phyloP scores from a whole-genome alignment of 2,113 vertebrate genomes.

The Notiomystis cincta region DNA sequence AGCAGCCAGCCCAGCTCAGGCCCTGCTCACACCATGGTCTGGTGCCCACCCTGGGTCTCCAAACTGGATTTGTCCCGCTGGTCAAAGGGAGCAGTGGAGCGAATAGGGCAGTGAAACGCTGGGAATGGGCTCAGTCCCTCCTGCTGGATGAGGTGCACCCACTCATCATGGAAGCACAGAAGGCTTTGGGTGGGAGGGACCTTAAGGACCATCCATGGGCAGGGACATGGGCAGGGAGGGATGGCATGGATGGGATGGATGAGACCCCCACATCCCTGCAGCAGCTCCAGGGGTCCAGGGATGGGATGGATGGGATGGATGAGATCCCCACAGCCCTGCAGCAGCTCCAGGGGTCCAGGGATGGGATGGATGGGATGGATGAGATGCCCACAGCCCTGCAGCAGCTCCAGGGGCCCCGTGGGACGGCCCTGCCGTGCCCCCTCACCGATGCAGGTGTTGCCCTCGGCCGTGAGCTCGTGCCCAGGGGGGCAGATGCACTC shows the following conservation, averaged over 20 bases:
- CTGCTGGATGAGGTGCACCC: not conserved
- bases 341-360: not conserved
- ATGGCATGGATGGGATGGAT: rapidly evolving
- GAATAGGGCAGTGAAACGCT: not conserved
- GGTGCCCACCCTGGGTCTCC: not conserved
- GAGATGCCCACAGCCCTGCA: rapidly evolving
- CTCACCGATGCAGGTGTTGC: slow-evolving; percentile 84
- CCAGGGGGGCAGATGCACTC: slow-evolving; percentile 87
- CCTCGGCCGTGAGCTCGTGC: slow-evolving; percentile 78
- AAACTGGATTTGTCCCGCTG: not conserved
- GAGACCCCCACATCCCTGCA: rapidly evolving
- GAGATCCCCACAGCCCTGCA: rapidly evolving
- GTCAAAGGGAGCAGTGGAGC: not conserved
- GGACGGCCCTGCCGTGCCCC: rapidly evolving
- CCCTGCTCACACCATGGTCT: not conserved
- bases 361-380: rapidly evolving
- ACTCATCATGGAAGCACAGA: not conserved
- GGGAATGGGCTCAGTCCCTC: rapidly evolving
- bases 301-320: rapidly evolving
- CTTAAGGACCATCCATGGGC: not conserved
- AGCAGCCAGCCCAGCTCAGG: not conserved
- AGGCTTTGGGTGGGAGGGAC: not conserved
- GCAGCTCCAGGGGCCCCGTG: not conserved
- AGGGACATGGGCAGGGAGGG: not conserved
- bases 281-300: not conserved